A percentile compares a stretch with the other conserved stretches of the same genome.
phyloP scores from a whole-genome alignment of 2,797 vertebrate species.

The Coregonus suidteri region DNA sequence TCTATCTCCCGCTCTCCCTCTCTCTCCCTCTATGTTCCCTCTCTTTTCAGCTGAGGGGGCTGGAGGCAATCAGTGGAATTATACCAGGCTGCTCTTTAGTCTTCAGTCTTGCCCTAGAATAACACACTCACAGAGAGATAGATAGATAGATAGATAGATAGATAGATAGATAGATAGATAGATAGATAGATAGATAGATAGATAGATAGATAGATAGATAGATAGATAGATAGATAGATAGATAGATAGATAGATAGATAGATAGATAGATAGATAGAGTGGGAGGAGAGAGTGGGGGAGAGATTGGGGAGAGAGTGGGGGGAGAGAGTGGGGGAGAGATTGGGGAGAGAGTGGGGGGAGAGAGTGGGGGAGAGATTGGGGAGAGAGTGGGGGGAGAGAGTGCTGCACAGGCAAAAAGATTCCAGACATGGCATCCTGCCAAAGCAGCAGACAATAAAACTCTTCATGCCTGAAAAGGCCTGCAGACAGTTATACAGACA shows the following conservation, averaged over 20 bases:
- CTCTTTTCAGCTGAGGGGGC: too few species aligned
- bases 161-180: too few species aligned
- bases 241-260: not conserved
- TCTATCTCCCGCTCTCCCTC: not conserved
- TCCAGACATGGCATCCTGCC: conserved; percentile 57
- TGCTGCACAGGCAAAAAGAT: conserved; percentile 47
- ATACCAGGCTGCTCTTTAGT: too few species aligned
- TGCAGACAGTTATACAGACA: conserved; percentile 28
- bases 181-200: too few species aligned
- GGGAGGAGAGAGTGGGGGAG: not conserved
- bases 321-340: not conserved
- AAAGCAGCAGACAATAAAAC: conserved; percentile 66
- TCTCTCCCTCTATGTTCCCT: not conserved
- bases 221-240: too few species aligned
- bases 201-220: too few species aligned
- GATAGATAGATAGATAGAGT: too few species aligned
- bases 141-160: not conserved
- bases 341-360: too few species aligned
- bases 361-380: too few species aligned
- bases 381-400: not conserved
- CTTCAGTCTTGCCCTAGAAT: too few species aligned
- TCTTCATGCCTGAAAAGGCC: conserved; percentile 53
- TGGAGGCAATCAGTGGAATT: too few species aligned
- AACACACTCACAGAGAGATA: too few species aligned
- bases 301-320: not conserved